These are phyloP conservation scores for Pterobdella sp. DNA, from an alignment of 2,888 invertebrate genomes.

Conservation along the genomic window DNA sequence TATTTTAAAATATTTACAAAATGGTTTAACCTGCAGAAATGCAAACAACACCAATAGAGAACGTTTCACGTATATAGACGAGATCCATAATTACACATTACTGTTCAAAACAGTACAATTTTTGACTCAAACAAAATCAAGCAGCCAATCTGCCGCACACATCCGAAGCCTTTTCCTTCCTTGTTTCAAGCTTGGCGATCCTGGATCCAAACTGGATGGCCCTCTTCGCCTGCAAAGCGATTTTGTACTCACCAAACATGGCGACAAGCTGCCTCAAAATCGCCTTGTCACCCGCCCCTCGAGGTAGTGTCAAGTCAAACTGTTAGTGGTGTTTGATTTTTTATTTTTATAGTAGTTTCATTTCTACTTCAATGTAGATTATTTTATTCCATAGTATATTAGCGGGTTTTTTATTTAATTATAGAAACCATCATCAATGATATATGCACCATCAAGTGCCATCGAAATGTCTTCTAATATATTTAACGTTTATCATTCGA, in stretches of 20 bases:
- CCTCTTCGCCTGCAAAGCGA: constrained; percentile 69
- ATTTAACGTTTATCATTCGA: too few species aligned
- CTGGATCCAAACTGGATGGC: constrained; percentile 95
- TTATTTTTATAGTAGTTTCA: too few species aligned
- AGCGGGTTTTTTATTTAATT: not conserved
- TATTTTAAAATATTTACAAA: too few species aligned
- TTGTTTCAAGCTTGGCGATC: constrained; percentile 70
- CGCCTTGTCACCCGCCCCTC: constrained; percentile 86
- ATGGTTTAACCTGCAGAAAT: too few species aligned
- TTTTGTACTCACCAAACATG: constrained; percentile 46
- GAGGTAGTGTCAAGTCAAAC: constrained; percentile 46
- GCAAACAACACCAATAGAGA: not conserved
- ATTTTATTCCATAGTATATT: not conserved
- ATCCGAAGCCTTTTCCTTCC: constrained; percentile 77
- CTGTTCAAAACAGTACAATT: too few species aligned
- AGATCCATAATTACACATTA: too few species aligned
- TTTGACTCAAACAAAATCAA: too few species aligned
- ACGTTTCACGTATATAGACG: too few species aligned
- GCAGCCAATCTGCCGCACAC: constrained; percentile 54
- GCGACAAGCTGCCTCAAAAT: constrained; percentile 60
- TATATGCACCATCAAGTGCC: too few species aligned
- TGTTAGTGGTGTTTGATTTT: constrained; percentile 3
- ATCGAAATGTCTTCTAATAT: too few species aligned
- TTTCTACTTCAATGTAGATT: too few species aligned
- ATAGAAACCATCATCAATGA: too few species aligned